Conservation (phyloP, 2,888 invertebrate species). For the Acanthoscelides obtectus region DNA sequence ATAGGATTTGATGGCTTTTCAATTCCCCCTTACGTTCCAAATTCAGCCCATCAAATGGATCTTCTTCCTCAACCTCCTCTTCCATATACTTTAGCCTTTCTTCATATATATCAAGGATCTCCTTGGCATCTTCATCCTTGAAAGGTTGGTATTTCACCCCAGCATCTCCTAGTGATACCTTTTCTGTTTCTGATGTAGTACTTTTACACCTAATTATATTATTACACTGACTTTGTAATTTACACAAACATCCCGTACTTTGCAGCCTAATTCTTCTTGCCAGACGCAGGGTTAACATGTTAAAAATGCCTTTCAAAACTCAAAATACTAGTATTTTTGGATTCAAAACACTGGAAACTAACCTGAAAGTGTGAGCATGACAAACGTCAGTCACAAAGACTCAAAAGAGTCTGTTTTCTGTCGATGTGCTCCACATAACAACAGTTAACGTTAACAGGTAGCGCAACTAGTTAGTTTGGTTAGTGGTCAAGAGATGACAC, state of each 20-base stretch:
- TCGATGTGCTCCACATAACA: too few relatives aligned
- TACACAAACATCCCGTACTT: background rate
- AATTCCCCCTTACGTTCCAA: slow-evolving; percentile 52
- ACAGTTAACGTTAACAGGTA: too few relatives aligned
- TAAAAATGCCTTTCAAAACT: background rate
- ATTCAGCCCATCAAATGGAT: slow-evolving; percentile 61
- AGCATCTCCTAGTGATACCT: slow-evolving; percentile 28
- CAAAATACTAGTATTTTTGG: too few relatives aligned
- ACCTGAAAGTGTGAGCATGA: too few relatives aligned
- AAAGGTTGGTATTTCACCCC: slow-evolving; percentile 62
- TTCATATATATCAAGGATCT: slow-evolving; percentile 71
- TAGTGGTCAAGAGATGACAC: too few relatives aligned
- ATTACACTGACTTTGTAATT: background rate
- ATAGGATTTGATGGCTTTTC: background rate
- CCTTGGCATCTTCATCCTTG: slow-evolving; percentile 62
- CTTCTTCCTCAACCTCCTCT: slow-evolving; percentile 38
- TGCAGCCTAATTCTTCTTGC: background rate
- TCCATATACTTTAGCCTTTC: slow-evolving; percentile 48
- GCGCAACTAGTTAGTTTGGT: too few relatives aligned
- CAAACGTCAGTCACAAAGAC: too few relatives aligned
- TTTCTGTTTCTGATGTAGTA: background rate
- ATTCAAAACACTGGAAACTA: too few relatives aligned
- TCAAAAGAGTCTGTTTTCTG: too few relatives aligned
- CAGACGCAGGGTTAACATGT: background rate
- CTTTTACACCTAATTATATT: background rate